phyloP scores from a whole-genome alignment of 2,113 vertebrate genomes.

The Cathartes aura region DNA sequence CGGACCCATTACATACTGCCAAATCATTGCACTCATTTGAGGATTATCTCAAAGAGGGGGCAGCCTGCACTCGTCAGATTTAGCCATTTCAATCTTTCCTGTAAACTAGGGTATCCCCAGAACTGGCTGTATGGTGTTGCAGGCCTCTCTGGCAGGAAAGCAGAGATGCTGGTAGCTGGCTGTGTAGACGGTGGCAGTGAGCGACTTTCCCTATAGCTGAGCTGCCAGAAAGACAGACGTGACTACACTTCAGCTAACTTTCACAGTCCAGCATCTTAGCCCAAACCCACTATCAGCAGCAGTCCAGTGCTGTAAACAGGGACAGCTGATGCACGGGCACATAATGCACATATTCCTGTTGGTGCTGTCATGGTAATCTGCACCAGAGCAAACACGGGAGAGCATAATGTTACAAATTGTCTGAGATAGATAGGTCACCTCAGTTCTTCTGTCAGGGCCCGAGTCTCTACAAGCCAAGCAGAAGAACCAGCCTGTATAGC shows the following conservation, averaged over 20 bases:
- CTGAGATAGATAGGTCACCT: background rate
- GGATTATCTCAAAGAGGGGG: background rate
- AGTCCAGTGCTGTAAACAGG: background rate
- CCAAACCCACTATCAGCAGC: background rate
- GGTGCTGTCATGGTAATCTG: background rate
- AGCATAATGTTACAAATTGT: background rate
- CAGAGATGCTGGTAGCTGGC: background rate
- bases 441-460: background rate
- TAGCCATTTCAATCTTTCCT: background rate
- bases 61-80: background rate
- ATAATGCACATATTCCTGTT: background rate
- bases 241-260: background rate
- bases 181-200: background rate
- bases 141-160: background rate
- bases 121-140: background rate
- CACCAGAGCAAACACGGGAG: background rate
- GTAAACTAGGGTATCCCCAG: background rate
- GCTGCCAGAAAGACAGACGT: background rate
- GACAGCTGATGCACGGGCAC: background rate
- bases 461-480: background rate
- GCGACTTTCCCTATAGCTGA: background rate
- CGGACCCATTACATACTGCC: background rate
- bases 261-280: background rate
- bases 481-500: background rate
- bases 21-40: background rate